Conservation (phyloP, 2,888 invertebrate species). For the Catocala fraxini region DNA sequence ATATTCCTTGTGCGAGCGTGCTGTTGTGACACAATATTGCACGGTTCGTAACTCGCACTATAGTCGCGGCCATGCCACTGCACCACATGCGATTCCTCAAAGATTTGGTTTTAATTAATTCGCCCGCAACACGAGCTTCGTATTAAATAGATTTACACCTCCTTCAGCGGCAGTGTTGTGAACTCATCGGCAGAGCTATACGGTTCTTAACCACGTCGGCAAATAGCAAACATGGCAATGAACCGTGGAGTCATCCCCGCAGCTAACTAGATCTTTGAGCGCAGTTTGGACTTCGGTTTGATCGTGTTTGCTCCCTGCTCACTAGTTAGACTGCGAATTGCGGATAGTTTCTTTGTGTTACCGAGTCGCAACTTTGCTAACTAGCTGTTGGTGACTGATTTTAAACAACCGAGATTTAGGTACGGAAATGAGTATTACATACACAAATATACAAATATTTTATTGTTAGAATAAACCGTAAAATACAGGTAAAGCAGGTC, state of each 20-base stretch:
- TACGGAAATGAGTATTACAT: constrained; percentile 39
- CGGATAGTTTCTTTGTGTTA: constrained; percentile 83
- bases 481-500: constrained; percentile 18
- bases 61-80: not conserved
- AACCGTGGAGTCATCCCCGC: constrained; percentile 70
- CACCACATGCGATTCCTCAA: constrained; percentile 19
- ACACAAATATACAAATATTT: constrained; percentile 7
- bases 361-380: constrained; percentile 77
- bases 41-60: constrained; percentile 13
- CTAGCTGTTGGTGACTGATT: constrained; percentile 75
- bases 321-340: constrained; percentile 81
- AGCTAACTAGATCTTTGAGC: constrained; percentile 85
- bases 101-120: constrained; percentile 54
- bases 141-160: constrained; percentile 58
- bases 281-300: constrained; percentile 80
- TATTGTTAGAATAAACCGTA: constrained; percentile 41
- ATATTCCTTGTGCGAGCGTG: constrained; percentile 6
- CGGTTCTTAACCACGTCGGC: constrained; percentile 55
- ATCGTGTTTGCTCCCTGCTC: constrained; percentile 77
- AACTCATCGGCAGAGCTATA: constrained; percentile 52
- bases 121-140: constrained; percentile 33
- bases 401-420: constrained; percentile 52
- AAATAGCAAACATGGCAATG: constrained; percentile 70
- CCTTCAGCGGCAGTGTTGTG: constrained; percentile 43
- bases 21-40: constrained; percentile 33